A percentile compares a stretch with the other conserved stretches of the same genome.
phyloP scores from a whole-genome alignment of 2,113 vertebrate genomes.

The Callopanchax toddi region DNA sequence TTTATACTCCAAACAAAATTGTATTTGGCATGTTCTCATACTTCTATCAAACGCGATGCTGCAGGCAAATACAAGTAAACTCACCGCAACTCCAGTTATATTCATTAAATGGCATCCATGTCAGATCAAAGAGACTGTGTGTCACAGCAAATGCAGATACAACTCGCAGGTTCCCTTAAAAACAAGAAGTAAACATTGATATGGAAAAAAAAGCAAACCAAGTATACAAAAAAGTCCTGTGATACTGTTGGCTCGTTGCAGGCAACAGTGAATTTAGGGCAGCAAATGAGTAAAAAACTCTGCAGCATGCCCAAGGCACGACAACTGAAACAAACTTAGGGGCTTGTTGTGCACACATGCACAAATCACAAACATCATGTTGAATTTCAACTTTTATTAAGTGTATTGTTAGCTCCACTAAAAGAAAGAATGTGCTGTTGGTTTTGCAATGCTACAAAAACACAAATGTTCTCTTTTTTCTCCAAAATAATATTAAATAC shows the following conservation, averaged over 20 bases:
- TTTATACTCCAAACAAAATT: constrained; percentile 58
- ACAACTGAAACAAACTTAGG: constrained; percentile 44
- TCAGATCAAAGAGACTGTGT: constrained; percentile 64
- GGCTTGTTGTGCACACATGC: constrained; percentile 8
- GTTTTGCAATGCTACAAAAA: not conserved
- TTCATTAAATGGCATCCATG: constrained; percentile 67
- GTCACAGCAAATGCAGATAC: constrained; percentile 41
- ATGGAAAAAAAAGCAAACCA: constrained; percentile 50
- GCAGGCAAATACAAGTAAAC: constrained; percentile 65
- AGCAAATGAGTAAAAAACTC: constrained; percentile 38
- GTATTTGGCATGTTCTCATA: constrained; percentile 47
- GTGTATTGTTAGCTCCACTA: not conserved
- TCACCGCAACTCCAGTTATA: constrained; percentile 58
- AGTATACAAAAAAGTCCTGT: constrained; percentile 41
- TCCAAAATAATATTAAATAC: too few species aligned
- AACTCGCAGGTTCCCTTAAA: constrained; percentile 52
- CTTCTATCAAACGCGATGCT: constrained; percentile 68
- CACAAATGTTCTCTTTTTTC: not conserved
- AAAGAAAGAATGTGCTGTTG: not conserved
- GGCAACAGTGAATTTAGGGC: constrained; percentile 44
- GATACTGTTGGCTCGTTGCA: constrained; percentile 41
- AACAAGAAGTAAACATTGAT: constrained; percentile 53
- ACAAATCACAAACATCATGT: constrained; percentile 1
- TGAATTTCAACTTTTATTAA: not conserved
- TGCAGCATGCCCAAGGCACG: constrained; percentile 36